Conservation (phyloP, 2,113 vertebrate species). For the Engystomops pustulosus region DNA sequence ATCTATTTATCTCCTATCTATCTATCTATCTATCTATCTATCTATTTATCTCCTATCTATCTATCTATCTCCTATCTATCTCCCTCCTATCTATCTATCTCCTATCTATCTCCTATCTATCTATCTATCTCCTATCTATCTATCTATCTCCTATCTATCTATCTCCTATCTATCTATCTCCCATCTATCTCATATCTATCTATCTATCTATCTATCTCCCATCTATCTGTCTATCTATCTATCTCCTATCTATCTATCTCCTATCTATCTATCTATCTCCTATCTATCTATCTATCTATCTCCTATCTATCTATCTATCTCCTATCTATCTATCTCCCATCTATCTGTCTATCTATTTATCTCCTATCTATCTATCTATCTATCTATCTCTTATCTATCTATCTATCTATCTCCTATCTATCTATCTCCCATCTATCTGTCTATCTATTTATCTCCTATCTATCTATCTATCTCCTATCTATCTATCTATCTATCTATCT, state of each 20-base stretch:
- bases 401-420: constrained; percentile 1
- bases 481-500: constrained; percentile 5
- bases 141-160: constrained; percentile 2
- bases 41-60: constrained; percentile 3
- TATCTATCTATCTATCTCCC: not conserved
- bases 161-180: not conserved
- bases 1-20: not conserved
- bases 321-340: not conserved
- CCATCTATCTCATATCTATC: not conserved
- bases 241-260: constrained; percentile 1
- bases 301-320: not conserved
- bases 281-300: not conserved
- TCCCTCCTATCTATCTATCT: not conserved
- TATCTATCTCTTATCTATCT: not conserved
- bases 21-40: constrained; percentile 10
- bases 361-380: not conserved
- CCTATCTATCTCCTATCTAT: not conserved
- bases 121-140: constrained; percentile 1
- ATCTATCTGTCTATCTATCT: constrained; percentile 6
- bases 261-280: no score
- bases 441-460: constrained; percentile 10
- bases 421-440: constrained; percentile 4
- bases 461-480: constrained; percentile 15
- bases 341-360: not conserved
- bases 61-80: not conserved